Percentiles rank a stretch among this genome's conserved stretches.
Evolutionary conservation across 1,140 invertebrate genomes (phyloP).

Genomic region (Acromyrmex charruanus): DNA sequence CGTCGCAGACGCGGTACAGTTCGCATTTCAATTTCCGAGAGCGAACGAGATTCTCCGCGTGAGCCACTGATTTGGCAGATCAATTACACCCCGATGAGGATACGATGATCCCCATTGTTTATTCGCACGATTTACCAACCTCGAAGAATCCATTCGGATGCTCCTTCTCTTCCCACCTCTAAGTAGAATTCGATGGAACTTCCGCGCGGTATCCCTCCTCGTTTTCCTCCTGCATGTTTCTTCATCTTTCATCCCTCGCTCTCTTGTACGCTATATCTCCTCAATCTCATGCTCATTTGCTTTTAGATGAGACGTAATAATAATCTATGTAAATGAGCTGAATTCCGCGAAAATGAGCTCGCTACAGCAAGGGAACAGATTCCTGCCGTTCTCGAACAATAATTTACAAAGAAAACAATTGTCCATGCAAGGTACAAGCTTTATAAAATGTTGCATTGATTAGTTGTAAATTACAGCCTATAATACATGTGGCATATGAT

Average conservation of each 20-base stretch:
- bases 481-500: no score
- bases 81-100: slow-evolving; percentile 46
- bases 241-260: not conserved
- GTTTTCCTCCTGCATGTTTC: not conserved
- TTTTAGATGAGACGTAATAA: slow-evolving; percentile 78
- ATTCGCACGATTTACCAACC: slow-evolving; percentile 72
- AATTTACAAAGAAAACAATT: slow-evolving; percentile 86
- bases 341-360: slow-evolving; percentile 85
- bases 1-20: not conserved
- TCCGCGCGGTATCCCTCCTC: not conserved
- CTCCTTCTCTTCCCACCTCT: no score
- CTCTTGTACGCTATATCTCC: not conserved
- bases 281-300: not conserved
- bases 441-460: not conserved
- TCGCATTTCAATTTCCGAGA: not conserved
- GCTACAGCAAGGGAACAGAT: slow-evolving; percentile 86
- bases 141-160: no score
- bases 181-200: no score
- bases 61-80: slow-evolving; percentile 32
- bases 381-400: slow-evolving; percentile 85
- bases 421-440: slow-evolving; percentile 83
- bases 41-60: not conserved
- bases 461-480: no score
- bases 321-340: slow-evolving; percentile 80
- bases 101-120: slow-evolving; percentile 76